Percentiles rank a stretch among this genome's conserved stretches.
Conservation (phyloP, 2,797 vertebrate genomes). For the Mormyrops boulengeri region DNA sequence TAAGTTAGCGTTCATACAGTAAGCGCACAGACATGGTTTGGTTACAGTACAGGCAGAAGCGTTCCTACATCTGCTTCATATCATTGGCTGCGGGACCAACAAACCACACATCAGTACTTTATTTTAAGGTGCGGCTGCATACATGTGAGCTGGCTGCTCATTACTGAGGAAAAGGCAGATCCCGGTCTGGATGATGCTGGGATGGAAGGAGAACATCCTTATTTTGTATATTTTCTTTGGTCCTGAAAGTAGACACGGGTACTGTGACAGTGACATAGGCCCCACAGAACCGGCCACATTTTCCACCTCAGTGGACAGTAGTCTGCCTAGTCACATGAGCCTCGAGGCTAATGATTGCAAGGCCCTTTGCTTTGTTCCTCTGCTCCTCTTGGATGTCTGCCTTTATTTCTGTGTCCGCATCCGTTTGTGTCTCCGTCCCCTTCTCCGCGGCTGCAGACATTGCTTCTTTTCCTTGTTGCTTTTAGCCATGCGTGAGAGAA, state of each 20-base stretch:
- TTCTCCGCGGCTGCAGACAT: conserved; percentile 47
- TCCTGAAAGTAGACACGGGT: neutral
- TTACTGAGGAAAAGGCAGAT: neutral
- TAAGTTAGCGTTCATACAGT: neutral
- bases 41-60: neutral
- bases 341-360: conserved; percentile 19
- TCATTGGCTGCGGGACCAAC: neutral
- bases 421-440: neutral
- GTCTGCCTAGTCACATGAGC: neutral
- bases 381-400: neutral
- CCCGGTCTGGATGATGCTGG: neutral
- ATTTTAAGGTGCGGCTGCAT: neutral
- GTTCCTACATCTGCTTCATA: neutral
- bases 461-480: conserved; percentile 34
- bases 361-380: conserved; percentile 10
- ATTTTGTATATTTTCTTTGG: neutral
- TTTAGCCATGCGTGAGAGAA: conserved; percentile 39
- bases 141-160: neutral
- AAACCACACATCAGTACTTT: neutral
- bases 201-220: neutral
- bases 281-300: neutral
- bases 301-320: neutral
- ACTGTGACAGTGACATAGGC: neutral
- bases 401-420: conserved; percentile 9
- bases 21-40: neutral